Conservation (phyloP, 2,113 vertebrate genomes). For the Beaufortia kweichowensis region DNA sequence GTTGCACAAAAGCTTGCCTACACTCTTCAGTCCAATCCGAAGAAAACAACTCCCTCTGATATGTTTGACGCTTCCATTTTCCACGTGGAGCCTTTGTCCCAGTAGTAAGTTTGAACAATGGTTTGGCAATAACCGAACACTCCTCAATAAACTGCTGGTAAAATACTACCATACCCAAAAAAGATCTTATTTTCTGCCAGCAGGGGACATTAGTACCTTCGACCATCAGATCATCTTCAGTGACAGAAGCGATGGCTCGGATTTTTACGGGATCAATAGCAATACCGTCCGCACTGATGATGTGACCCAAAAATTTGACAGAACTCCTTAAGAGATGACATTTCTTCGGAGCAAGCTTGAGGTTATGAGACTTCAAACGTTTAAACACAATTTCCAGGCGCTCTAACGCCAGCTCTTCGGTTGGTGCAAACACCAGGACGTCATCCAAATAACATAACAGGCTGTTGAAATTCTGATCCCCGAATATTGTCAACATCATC, state of each 20-base stretch:
- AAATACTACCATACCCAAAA: slow-evolving; percentile 46
- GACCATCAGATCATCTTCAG: slow-evolving; percentile 43
- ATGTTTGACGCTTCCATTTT: not conserved
- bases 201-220: slow-evolving; percentile 10
- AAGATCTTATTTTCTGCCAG: slow-evolving; percentile 27
- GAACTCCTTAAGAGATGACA: too few relatives aligned
- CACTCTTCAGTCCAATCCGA: slow-evolving; percentile 44
- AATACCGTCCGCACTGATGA: too few relatives aligned
- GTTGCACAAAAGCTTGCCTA: not conserved
- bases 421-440: not conserved
- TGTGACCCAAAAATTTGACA: too few relatives aligned
- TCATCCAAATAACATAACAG: too few relatives aligned
- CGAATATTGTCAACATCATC: too few relatives aligned
- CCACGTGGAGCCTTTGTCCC: not conserved
- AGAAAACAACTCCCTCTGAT: slow-evolving; percentile 49
- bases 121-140: slow-evolving; percentile 32
- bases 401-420: not conserved
- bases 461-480: too few relatives aligned
- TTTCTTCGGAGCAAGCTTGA: too few relatives aligned
- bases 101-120: slow-evolving; percentile 20
- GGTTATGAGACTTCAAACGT: not conserved
- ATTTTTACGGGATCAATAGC: slow-evolving; percentile 42
- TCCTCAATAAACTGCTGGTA: slow-evolving; percentile 47
- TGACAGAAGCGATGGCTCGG: not conserved
- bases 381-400: not conserved